These are phyloP conservation scores for Heterotilapia buettikoferi DNA, from an alignment of 2,113 vertebrate genomes.

Conservation along the genomic window DNA sequence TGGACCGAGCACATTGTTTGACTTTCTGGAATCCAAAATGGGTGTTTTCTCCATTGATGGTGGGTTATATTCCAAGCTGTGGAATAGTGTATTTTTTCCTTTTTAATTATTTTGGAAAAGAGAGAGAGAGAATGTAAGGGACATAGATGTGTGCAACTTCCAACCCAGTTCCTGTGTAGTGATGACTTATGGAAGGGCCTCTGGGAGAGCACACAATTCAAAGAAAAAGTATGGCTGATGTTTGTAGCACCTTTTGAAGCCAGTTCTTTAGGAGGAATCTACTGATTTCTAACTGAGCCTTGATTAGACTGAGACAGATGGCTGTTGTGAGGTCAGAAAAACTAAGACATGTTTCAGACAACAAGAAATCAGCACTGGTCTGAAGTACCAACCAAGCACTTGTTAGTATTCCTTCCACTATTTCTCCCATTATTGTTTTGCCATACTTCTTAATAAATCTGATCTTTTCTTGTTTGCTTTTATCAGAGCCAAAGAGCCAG, in stretches of 20 bases:
- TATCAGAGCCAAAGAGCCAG: conserved; percentile 83
- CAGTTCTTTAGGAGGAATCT: background rate
- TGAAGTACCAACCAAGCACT: background rate
- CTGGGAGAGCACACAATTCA: background rate
- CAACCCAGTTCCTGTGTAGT: background rate
- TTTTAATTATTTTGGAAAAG: background rate
- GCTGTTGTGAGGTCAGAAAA: background rate
- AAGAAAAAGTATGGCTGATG: background rate
- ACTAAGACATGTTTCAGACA: background rate
- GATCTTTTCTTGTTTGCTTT: background rate
- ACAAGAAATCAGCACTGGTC: background rate
- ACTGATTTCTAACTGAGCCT: background rate
- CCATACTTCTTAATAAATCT: background rate
- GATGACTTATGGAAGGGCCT: background rate
- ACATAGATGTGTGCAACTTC: background rate
- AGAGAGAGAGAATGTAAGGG: background rate
- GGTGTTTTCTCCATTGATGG: conserved; percentile 87
- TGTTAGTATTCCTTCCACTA: background rate
- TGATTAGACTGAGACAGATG: background rate
- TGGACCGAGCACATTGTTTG: conserved; percentile 93
- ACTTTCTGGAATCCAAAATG: conserved; percentile 97
- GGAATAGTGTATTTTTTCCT: background rate
- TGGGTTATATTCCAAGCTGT: conserved; percentile 47
- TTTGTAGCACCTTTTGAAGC: background rate
- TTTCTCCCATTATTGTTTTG: background rate